Conservation (phyloP, 2,888 invertebrate genomes). For the Hemaris fuciformis region DNA sequence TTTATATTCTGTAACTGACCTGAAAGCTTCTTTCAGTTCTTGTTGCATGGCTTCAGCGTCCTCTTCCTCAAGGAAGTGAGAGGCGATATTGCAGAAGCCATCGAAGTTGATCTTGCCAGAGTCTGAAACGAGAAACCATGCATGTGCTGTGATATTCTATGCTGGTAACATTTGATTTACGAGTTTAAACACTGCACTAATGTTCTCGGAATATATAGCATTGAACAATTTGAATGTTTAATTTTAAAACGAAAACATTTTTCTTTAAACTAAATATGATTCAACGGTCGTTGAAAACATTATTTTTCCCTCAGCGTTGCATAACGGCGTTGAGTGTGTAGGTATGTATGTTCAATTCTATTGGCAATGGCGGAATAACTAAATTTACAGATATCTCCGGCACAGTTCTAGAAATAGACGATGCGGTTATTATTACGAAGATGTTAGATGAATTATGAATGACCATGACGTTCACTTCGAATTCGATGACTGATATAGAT, state of each 20-base stretch:
- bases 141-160: neutral
- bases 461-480: no score
- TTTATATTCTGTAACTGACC: constrained; percentile 72
- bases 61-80: constrained; percentile 96
- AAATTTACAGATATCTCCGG: neutral
- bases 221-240: neutral
- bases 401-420: neutral
- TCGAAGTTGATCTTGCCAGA: constrained; percentile 96
- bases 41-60: constrained; percentile 98
- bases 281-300: neutral
- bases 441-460: neutral
- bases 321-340: neutral
- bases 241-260: neutral
- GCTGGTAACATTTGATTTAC: constrained; percentile 23
- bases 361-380: neutral
- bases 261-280: neutral
- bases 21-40: constrained; percentile 98
- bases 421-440: neutral
- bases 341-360: neutral
- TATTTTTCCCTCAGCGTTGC: neutral
- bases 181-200: neutral
- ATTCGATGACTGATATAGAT: neutral
- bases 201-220: neutral
- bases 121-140: constrained; percentile 64
- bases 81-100: constrained; percentile 95